Base-by-base conservation (phyloP, 2,797 vertebrate species). In the Siniperca undulata region DNA sequence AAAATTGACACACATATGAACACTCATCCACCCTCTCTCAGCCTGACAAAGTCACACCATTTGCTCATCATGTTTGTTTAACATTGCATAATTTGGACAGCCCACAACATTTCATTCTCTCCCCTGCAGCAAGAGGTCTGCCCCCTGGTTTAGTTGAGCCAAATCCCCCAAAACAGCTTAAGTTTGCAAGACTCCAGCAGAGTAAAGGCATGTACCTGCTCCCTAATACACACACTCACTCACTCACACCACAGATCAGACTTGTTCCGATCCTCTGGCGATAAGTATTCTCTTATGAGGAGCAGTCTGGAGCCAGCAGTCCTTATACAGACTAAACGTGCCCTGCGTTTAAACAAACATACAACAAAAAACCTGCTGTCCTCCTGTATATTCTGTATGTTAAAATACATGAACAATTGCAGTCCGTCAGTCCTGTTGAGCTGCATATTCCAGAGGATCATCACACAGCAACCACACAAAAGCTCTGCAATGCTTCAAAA, bases 331-430 rank as follows among this genome's bases (percentile, higher is more conserved):
- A 67, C 61, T 62, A 58, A 70, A 85, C 77, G 55, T 82, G 73
- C 68, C 38, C 61, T 20, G 82, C 17, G 48, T 86, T 73, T 70
- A 70, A 84, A 86, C 34, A 70, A 12, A 86, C 27, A 79, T n/a
- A 74, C 59, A 50, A 60, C 30, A 68, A 66, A 14, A 11, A 50
- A 40, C 46, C 78, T 12, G 22, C 62, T 34, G 24, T 70, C 56
- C 71, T 68, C 38, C 22, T 55, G 11, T n/a, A 42, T 22, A 19
- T 68, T 61, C 70, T 62, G 13, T 70, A 68, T 27, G 70, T 66
- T 77, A 52, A 69, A 83, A 78, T 61, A 42, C 55, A 44, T 17
- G 58, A 61, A 52, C 46, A 50, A 17, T 27, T 69, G 42, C 14
- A 76, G 40, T 16, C 36, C 52, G 44, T 59, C 6, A 55, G 84